These are phyloP conservation scores for Parazoanthus darwini DNA, from an alignment of 92 coral and sea anemone species.

Conservation along the genomic window DNA sequence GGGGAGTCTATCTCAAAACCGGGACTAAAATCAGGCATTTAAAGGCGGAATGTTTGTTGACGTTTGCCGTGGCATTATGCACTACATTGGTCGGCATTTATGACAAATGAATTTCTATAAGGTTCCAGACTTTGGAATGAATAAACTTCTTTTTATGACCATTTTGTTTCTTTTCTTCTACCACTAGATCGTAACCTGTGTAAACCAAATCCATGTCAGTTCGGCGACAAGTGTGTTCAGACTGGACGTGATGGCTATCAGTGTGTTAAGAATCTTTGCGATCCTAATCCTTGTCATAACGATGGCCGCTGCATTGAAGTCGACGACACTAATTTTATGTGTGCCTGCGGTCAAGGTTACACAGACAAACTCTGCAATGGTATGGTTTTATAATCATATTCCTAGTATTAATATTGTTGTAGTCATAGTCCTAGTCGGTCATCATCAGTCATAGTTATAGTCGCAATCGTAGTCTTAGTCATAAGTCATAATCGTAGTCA, in stretches of 20 bases:
- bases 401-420: too few species aligned
- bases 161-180: background rate
- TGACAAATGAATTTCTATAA: background rate
- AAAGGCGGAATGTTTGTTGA: too few species aligned
- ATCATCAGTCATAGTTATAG: too few species aligned
- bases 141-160: background rate
- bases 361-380: constrained; percentile 53
- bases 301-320: constrained; percentile 59
- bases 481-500: too few species aligned
- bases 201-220: constrained; percentile 97
- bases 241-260: constrained; percentile 88
- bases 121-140: background rate
- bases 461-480: too few species aligned
- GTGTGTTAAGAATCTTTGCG: constrained; percentile 93
- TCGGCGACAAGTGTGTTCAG: constrained; percentile 88
- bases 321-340: constrained; percentile 50
- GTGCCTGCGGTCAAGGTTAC: constrained; percentile 53
- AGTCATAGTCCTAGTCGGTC: too few species aligned
- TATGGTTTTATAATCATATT: constrained; percentile 7
- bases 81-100: too few species aligned
- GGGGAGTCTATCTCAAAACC: too few species aligned
- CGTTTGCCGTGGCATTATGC: too few species aligned
- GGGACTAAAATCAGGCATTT: too few species aligned
- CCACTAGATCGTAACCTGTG: constrained; percentile 87
- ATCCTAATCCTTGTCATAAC: constrained; percentile 88